These are phyloP conservation scores for Syngnathus typhle DNA, from an alignment of 2,113 vertebrate genomes.

Conservation along the genomic window DNA sequence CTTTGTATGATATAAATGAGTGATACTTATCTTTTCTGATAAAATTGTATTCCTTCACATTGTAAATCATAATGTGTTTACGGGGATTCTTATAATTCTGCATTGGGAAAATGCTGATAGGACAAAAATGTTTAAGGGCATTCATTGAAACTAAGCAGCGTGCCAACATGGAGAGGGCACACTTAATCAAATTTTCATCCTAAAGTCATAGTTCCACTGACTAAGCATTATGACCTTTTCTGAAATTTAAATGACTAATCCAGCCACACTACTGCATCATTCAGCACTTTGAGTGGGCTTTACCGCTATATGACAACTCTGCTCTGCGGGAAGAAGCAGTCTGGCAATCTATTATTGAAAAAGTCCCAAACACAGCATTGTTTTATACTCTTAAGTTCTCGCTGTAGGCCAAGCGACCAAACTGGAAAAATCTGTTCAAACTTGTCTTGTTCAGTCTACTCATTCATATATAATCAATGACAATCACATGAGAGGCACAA, in stretches of 20 bases:
- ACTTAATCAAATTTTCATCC: slow-evolving; percentile 46
- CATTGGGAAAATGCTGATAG: slow-evolving; percentile 15
- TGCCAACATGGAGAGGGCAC: slow-evolving; percentile 28
- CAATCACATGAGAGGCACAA: neutral
- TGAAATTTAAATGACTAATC: slow-evolving; percentile 45
- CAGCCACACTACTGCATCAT: slow-evolving; percentile 29
- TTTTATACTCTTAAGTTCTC: slow-evolving; percentile 15
- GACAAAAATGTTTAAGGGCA: slow-evolving; percentile 24
- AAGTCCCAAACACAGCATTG: slow-evolving; percentile 20
- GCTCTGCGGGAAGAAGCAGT: slow-evolving; percentile 15
- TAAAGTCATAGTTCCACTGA: slow-evolving; percentile 51
- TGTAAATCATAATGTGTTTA: slow-evolving; percentile 1
- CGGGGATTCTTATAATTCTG: slow-evolving; percentile 8
- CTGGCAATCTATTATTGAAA: slow-evolving; percentile 29
- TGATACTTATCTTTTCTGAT: neutral
- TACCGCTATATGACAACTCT: slow-evolving; percentile 20
- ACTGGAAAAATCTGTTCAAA: slow-evolving; percentile 28
- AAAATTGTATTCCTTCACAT: neutral
- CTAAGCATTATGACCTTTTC: slow-evolving; percentile 48
- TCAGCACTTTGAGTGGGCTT: slow-evolving; percentile 35
- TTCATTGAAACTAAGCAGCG: slow-evolving; percentile 36
- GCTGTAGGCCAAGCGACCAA: slow-evolving; percentile 12
- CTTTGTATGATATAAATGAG: neutral
- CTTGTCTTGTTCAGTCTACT: slow-evolving; percentile 2
- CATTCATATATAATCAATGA: slow-evolving; percentile 24